Evolutionary conservation across 2,113 vertebrate species (phyloP), one percentile per base, ranked within the genome.

Genomic region (Gasterosteus nipponicus): DNA sequence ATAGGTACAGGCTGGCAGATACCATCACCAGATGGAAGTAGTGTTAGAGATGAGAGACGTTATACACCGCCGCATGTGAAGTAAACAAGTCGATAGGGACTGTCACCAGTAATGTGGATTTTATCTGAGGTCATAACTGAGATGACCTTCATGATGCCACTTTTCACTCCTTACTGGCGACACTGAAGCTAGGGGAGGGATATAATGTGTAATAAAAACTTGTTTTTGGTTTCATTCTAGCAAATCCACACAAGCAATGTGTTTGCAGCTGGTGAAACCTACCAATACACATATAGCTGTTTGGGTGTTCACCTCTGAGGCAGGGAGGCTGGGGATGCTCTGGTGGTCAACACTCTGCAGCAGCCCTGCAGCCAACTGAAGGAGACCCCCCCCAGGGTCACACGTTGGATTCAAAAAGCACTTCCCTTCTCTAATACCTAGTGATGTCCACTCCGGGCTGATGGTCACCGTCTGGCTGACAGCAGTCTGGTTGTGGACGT

Each of bases 61-160:
- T 39, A 63, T 39, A 8, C n/a, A 7, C 6, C 19, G 26, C 44
- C 38, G 64, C 6, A 26, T 42, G 19, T 54, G 46, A 73, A 76
- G 70, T 66, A 82, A 86, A 90, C 11, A 44, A 80, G 73, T 33
- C 83, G 74, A 67, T 83, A 38, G n/a, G 54, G 75, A 75, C 35
- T 42, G 16, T 74, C 56, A 46, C 71, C 69, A 18, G 19, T 14
- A 22, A 80, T 61, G 26, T 71, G 60, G 57, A 77, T 71, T 81
- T 84, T 33, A 73, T 79, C 82, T 38, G 39, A 58, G 29, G 68
- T 76, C 46, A 19, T 31, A 61, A 87, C 8, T 18, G 71, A 41
- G 14, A 87, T 73, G 56, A 73, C 42, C 53, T 44, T 73, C 64
- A 82, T 69, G 15, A 67, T 8, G 1, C 78, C 44, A 46, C 69